Conservation (phyloP, 2,113 vertebrate species). For the Charina bottae region DNA sequence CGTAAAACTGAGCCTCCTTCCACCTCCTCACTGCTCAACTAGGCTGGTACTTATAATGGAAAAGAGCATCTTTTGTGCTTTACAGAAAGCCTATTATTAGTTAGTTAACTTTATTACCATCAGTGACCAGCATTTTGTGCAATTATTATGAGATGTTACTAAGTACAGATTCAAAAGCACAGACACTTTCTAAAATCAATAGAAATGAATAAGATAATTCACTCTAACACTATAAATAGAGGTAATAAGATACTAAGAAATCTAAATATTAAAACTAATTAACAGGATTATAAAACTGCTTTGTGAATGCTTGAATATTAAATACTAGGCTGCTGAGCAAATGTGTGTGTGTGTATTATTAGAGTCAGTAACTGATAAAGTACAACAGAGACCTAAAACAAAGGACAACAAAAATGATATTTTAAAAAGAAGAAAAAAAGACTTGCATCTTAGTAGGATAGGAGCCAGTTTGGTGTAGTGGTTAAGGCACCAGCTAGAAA, state of each 20-base stretch:
- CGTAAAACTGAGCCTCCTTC: neutral
- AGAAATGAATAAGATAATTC: neutral
- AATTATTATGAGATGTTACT: neutral
- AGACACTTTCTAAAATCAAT: neutral
- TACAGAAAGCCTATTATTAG: neutral
- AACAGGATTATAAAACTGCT: neutral
- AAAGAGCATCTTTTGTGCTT: neutral
- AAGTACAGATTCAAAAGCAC: neutral
- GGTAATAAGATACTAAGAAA: neutral
- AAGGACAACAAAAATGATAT: neutral
- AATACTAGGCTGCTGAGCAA: neutral
- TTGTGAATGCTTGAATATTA: neutral
- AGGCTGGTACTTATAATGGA: neutral
- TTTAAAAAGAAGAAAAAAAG: neutral
- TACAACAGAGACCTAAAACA: neutral
- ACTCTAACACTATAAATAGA: neutral
- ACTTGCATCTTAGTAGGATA: neutral
- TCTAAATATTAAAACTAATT: neutral
- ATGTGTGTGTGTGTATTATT: neutral
- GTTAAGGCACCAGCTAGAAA: neutral
- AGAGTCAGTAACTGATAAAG: neutral
- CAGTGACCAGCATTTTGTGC: neutral
- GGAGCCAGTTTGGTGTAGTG: neutral
- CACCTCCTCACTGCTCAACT: neutral
- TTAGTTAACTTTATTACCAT: neutral